These are phyloP conservation scores for Tetrapedia diversipes DNA, from an alignment of 2,888 invertebrate genomes.

Conservation along the genomic window DNA sequence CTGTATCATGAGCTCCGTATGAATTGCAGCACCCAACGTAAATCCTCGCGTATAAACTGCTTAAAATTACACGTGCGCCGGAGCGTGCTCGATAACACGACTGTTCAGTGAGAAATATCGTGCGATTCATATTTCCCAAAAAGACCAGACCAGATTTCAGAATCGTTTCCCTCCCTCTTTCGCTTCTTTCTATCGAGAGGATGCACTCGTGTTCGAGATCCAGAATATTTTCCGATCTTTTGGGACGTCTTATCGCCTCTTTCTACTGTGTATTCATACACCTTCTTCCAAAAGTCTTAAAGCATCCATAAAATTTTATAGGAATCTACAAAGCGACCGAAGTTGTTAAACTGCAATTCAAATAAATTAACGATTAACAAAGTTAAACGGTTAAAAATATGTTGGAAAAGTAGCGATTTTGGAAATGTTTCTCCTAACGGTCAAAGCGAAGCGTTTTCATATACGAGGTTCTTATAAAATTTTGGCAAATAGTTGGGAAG, in stretches of 20 bases:
- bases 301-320: too few species aligned
- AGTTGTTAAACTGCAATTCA: too few species aligned
- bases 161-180: conserved; percentile 28
- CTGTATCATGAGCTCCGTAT: not conserved
- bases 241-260: conserved; percentile 55
- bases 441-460: too few species aligned
- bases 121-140: conserved; percentile 39
- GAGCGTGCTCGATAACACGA: conserved; percentile 9
- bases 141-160: conserved; percentile 54
- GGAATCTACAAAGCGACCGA: too few species aligned
- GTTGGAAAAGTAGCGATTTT: too few species aligned
- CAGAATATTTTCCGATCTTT: conserved; percentile 57
- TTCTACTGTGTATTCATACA: not conserved
- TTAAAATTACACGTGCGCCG: conserved; percentile 19
- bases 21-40: not conserved
- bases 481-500: too few species aligned
- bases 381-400: too few species aligned
- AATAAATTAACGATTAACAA: too few species aligned
- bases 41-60: conserved; percentile 18
- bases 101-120: conserved; percentile 34
- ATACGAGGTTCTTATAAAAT: too few species aligned
- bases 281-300: too few species aligned
- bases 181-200: conserved; percentile 25
- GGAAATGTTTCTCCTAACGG: too few species aligned
- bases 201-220: conserved; percentile 46